Evolutionary conservation across 1,140 invertebrate species (phyloP).

Genomic region (Cardiocondyla obscurior): DNA sequence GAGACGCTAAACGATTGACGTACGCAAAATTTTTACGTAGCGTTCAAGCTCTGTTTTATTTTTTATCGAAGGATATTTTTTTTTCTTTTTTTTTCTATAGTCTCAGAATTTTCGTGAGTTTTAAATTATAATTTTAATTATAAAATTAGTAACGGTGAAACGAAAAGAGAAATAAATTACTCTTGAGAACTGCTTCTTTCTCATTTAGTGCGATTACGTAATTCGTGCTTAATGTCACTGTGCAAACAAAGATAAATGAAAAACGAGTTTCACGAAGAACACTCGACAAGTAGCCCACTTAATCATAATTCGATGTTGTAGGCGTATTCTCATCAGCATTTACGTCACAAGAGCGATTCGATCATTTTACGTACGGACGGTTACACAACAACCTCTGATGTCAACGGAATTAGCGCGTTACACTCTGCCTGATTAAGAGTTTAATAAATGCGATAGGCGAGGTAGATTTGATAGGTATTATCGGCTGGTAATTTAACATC

Average conservation of each 20-base stretch:
- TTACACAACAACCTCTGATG: conserved; percentile 33
- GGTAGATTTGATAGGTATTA: background rate
- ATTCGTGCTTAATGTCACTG: background rate
- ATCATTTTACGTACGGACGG: conserved; percentile 11
- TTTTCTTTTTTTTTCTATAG: too few relatives aligned
- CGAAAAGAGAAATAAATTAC: too few relatives aligned
- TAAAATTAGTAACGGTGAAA: too few relatives aligned
- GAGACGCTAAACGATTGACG: background rate
- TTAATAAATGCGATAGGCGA: conserved; percentile 23
- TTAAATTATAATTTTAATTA: too few relatives aligned
- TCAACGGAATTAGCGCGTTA: conserved; percentile 22
- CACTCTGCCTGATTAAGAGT: conserved; percentile 1
- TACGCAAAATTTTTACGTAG: background rate
- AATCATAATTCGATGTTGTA: background rate
- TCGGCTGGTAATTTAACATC: conserved; percentile 11
- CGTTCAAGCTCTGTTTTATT: too few relatives aligned
- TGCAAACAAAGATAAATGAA: background rate
- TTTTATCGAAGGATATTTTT: too few relatives aligned
- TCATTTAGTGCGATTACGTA: background rate
- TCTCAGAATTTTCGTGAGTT: too few relatives aligned
- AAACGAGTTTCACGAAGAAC: background rate
- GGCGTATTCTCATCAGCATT: conserved; percentile 18
- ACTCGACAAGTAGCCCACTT: background rate
- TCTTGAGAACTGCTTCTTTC: background rate
- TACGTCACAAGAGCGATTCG: conserved; percentile 38